A percentile compares a stretch with the other conserved stretches of the same genome.
These are phyloP conservation scores for Melanotaenia parkinsoni DNA, from an alignment of 2,797 vertebrate species.

Conservation along the genomic window DNA sequence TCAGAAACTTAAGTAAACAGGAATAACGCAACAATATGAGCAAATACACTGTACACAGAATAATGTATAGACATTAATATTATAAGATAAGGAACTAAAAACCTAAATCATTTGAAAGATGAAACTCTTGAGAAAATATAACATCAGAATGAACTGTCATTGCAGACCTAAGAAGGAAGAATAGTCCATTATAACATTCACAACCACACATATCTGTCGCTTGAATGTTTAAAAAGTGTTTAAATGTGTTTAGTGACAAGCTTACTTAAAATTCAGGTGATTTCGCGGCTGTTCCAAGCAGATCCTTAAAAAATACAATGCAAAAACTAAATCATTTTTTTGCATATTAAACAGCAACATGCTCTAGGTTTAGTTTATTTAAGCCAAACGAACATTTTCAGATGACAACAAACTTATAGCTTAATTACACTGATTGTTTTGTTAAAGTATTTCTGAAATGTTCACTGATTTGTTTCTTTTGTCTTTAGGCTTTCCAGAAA, in stretches of 20 bases:
- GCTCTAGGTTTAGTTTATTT: neutral
- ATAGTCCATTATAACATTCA: neutral
- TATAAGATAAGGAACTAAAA: too few species aligned
- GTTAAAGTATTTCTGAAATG: constrained; percentile 6
- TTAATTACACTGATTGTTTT: neutral
- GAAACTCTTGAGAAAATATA: neutral
- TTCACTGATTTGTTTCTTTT: constrained; percentile 37
- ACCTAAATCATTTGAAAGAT: too few species aligned
- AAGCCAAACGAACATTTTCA: neutral
- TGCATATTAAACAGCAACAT: neutral
- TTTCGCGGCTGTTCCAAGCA: neutral
- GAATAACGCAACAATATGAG: neutral
- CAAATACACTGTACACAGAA: neutral
- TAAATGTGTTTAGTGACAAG: neutral
- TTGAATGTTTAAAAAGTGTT: neutral
- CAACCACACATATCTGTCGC: too few species aligned
- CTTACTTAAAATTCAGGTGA: neutral
- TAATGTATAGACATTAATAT: neutral
- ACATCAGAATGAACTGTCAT: neutral
- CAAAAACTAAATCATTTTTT: neutral
- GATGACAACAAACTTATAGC: neutral
- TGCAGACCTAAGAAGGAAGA: neutral
- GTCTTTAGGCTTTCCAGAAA: constrained; percentile 92
- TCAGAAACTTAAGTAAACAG: neutral
- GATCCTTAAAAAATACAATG: neutral